phyloP scores from a whole-genome alignment of 2,113 vertebrate genomes.

The Coptodon rendalli region DNA sequence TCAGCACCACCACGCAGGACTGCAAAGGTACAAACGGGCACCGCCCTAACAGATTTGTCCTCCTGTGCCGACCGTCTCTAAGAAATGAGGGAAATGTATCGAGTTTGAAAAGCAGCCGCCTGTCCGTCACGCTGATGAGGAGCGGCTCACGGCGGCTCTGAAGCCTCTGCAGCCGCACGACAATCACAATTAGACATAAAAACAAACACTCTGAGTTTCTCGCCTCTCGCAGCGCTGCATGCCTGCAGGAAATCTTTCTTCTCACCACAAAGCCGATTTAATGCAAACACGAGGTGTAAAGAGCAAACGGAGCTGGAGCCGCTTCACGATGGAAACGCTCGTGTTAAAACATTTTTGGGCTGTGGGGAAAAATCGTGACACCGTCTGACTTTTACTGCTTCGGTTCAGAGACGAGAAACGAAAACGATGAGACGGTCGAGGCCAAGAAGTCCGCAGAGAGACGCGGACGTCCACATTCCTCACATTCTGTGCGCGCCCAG shows the following conservation, averaged over 20 bases:
- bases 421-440: not conserved
- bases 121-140: not conserved
- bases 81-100: not conserved
- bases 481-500: too few relatives aligned
- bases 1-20: slow-evolving; percentile 79
- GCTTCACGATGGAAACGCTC: not conserved
- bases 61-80: rapidly evolving
- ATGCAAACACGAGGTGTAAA: not conserved
- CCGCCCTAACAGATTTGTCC: not conserved
- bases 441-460: not conserved
- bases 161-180: not conserved
- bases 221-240: not conserved
- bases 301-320: not conserved
- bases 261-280: not conserved
- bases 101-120: not conserved
- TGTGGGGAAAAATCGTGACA: not conserved
- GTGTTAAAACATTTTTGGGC: not conserved
- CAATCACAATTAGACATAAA: not conserved
- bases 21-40: slow-evolving; percentile 81
- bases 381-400: not conserved
- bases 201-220: not conserved
- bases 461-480: not conserved
- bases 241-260: not conserved
- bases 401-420: not conserved
- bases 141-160: not conserved